Evolutionary conservation across 1,140 invertebrate genomes (phyloP).

Genomic region (Plectrocnemia conspersa): DNA sequence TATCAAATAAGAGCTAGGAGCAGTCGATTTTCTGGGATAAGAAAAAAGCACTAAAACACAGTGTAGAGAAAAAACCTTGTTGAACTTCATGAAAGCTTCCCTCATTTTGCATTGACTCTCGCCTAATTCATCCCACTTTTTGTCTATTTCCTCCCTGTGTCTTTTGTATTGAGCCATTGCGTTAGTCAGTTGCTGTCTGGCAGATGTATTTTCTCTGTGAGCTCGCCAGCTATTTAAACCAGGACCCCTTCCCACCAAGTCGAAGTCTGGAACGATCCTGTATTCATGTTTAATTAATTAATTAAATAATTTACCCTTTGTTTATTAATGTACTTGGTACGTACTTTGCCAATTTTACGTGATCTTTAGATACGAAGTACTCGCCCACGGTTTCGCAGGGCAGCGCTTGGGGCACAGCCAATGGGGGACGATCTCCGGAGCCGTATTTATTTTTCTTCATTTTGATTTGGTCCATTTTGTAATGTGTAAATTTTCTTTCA

Average conservation of each 20-base stretch:
- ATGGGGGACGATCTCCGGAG: constrained; percentile 1
- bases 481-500: too few relatives aligned
- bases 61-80: constrained; percentile 50
- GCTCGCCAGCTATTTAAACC: constrained; percentile 51
- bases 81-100: constrained; percentile 55
- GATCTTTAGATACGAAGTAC: constrained; percentile 48
- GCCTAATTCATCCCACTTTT: constrained; percentile 51
- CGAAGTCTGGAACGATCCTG: constrained; percentile 58
- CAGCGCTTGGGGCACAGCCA: constrained; percentile 44
- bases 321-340: background rate
- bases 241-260: constrained; percentile 50
- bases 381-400: constrained; percentile 46
- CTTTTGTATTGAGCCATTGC: constrained; percentile 45
- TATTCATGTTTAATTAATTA: background rate
- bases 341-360: constrained; percentile 34
- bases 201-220: constrained; percentile 46
- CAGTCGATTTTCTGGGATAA: background rate
- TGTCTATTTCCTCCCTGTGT: constrained; percentile 45
- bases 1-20: too few relatives aligned
- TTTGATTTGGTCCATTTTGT: too few relatives aligned
- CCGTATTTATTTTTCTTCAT: too few relatives aligned
- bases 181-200: constrained; percentile 44
- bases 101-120: constrained; percentile 49
- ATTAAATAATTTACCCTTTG: too few relatives aligned
- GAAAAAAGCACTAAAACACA: background rate